These are phyloP conservation scores for Pelobates cultripes DNA, from an alignment of 2,797 vertebrate species.

Conservation along the genomic window DNA sequence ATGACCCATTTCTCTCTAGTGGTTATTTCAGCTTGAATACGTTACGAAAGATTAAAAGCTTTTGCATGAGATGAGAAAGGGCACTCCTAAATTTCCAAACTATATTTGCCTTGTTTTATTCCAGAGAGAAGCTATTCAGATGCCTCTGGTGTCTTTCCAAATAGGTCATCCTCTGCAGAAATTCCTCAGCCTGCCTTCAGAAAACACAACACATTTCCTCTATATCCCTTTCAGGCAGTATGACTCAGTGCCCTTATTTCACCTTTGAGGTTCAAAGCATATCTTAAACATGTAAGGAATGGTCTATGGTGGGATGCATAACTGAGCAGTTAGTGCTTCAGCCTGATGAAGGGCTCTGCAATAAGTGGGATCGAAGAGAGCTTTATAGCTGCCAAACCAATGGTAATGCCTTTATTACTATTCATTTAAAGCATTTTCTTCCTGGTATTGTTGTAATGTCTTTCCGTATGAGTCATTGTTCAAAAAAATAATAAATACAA, in stretches of 20 bases:
- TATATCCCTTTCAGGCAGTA: slow-evolving; percentile 24
- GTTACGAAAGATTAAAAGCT: not conserved
- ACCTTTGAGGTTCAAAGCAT: slow-evolving; percentile 63
- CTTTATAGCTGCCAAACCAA: not conserved
- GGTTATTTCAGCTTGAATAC: not conserved
- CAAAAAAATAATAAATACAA: not conserved
- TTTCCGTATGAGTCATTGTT: slow-evolving; percentile 11
- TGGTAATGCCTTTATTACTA: not conserved
- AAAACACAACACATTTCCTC: slow-evolving; percentile 60
- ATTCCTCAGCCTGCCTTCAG: slow-evolving; percentile 70
- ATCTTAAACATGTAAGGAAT: slow-evolving; percentile 18
- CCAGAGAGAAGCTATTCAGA: slow-evolving; percentile 69
- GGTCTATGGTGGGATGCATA: slow-evolving; percentile 19
- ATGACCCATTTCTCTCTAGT: not conserved
- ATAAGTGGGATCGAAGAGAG: not conserved
- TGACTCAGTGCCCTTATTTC: slow-evolving; percentile 65
- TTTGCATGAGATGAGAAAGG: not conserved
- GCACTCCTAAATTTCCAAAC: slow-evolving; percentile 4
- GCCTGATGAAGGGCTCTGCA: not conserved
- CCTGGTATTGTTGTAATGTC: not conserved
- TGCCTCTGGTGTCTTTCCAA: slow-evolving; percentile 73
- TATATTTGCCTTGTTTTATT: slow-evolving; percentile 65
- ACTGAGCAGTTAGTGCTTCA: not conserved
- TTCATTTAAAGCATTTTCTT: not conserved
- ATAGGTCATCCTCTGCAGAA: slow-evolving; percentile 75